Percentiles rank a stretch among this genome's conserved stretches.
phyloP scores from a whole-genome alignment of 2,888 invertebrate genomes.

The Psylliodes chrysocephalus region DNA sequence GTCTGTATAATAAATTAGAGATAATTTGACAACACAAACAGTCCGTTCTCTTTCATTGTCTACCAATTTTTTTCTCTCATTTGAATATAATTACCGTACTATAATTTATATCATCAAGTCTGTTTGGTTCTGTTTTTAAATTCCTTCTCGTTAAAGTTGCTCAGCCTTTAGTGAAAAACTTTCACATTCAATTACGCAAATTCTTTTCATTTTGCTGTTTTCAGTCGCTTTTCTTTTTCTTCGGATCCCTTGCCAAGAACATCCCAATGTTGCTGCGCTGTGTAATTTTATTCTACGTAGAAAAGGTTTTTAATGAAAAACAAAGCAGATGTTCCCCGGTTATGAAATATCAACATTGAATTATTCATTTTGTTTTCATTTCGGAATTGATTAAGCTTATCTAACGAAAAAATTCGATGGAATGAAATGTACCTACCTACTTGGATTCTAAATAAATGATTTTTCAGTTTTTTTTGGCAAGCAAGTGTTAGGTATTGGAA shows the following conservation, averaged over 20 bases:
- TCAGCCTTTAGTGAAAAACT: conserved; percentile 30
- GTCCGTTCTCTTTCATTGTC: background rate
- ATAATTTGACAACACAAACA: background rate
- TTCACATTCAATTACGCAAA: conserved; percentile 38
- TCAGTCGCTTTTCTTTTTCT: conserved; percentile 30
- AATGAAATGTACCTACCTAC: conserved; percentile 2
- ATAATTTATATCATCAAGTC: conserved; percentile 21
- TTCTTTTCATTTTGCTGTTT: conserved; percentile 31
- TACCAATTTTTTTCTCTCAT: conserved; percentile 4
- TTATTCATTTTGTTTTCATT: conserved; percentile 35
- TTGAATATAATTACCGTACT: conserved; percentile 13
- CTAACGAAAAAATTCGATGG: conserved; percentile 3
- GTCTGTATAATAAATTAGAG: background rate
- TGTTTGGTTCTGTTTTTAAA: conserved; percentile 24
- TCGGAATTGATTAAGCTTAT: conserved; percentile 16
- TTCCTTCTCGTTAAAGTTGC: conserved; percentile 25
- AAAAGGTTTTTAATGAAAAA: conserved; percentile 37
- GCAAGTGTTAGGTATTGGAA: too few species aligned
- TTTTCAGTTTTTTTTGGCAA: background rate
- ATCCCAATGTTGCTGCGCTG: conserved; percentile 18
- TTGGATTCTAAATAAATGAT: background rate
- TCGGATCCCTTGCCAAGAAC: conserved; percentile 17
- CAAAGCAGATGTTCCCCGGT: conserved; percentile 38
- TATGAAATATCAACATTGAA: conserved; percentile 32
- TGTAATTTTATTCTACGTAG: conserved; percentile 35